Base-by-base conservation (phyloP, 2,113 vertebrate species). In the Odontesthes bonariensis region DNA sequence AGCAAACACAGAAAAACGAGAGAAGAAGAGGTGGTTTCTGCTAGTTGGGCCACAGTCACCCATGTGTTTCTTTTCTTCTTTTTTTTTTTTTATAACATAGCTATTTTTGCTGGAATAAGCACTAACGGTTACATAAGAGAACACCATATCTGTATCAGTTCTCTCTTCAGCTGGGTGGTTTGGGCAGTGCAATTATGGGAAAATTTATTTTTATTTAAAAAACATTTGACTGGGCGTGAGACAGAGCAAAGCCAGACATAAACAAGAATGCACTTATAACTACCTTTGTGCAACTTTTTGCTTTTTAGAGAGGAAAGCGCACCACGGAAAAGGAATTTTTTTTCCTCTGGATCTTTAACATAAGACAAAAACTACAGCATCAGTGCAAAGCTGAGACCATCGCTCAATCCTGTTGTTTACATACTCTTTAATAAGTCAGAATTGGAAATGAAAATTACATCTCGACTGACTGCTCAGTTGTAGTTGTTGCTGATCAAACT, bases 31-130 rank as follows among this genome's bases (percentile, higher is more conserved):
- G 58, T 42, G 12, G 20, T 14, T 61, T 23, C 60, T 62, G 58
- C 19, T 17, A 22, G 9, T 22, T 40, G 27, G 40, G 22, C 20
- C 1, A 44, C 32, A 67, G 47, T 56, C 23, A 9, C 19, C 19
- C 27, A 27, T 27, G 27, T 27, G 27, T 27, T 27, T 27, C 27
- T 27, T 27, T 27, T 27, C 3, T 27, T 11, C 1, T 52, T 6
- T 17, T 75, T 57, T 11, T 14, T 49, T 70, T 77, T 64, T 62
- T 35, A 8, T 8, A 35, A 35, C 2, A 38, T 27, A 38, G 35
- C 6, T 10, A 38, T 38, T 38, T 38, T 38, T 38, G 35, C 52
- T 57, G 42, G n/a, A 8, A 6, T 40, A 63, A 82, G 27, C 44
- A 63, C 13, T 20, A 13, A 61, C 13, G 32, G 20, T 57, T 71